These are phyloP conservation scores for Steromphala cineraria DNA, from an alignment of 2,888 invertebrate genomes.

Conservation along the genomic window DNA sequence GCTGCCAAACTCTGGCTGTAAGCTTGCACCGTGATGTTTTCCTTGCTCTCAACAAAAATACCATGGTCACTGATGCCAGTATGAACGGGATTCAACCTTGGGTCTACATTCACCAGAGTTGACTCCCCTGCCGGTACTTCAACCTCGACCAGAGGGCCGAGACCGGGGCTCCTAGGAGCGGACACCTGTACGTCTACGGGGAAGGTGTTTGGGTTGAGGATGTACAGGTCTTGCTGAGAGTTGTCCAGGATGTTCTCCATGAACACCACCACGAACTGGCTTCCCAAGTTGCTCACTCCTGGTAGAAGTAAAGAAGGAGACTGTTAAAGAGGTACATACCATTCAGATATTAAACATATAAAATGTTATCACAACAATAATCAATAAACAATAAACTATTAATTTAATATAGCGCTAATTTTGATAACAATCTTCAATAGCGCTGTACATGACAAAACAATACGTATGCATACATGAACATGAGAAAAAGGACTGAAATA, in stretches of 20 bases:
- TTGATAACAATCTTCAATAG: too few species aligned
- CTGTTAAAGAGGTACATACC: too few species aligned
- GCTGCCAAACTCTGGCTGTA: not conserved
- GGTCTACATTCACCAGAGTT: not conserved
- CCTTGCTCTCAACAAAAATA: not conserved
- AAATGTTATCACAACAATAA: too few species aligned
- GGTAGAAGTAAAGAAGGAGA: not conserved
- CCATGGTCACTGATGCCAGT: not conserved
- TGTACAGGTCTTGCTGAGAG: not conserved
- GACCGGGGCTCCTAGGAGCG: not conserved
- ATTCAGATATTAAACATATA: too few species aligned
- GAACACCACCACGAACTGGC: not conserved
- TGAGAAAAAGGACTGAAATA: too few species aligned
- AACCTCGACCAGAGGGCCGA: not conserved
- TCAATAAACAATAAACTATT: too few species aligned
- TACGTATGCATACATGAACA: too few species aligned
- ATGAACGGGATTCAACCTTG: not conserved
- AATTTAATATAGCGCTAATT: too few species aligned
- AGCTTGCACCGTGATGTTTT: not conserved
- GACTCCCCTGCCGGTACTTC: not conserved
- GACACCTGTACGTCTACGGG: not conserved
- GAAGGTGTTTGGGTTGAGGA: not conserved
- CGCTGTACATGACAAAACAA: too few species aligned
- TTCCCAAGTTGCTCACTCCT: not conserved
- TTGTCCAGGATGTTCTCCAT: not conserved